phyloP scores from a whole-genome alignment of 2,113 vertebrate genomes.

The Myotis yumanensis region DNA sequence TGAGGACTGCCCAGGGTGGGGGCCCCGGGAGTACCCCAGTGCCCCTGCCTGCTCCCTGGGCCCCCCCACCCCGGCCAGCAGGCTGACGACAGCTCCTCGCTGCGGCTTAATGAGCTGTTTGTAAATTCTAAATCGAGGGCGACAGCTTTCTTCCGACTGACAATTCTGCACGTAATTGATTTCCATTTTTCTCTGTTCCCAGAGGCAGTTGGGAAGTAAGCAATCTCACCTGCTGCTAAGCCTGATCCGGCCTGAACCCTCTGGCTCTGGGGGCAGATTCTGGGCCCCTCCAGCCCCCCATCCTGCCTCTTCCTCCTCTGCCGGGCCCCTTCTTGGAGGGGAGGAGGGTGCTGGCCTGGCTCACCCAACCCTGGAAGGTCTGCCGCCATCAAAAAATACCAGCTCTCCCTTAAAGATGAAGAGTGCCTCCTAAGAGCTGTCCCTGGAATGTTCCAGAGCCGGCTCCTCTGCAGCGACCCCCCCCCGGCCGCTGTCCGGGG shows the following conservation, averaged over 20 bases:
- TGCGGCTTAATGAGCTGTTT: neutral
- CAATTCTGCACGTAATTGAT: neutral
- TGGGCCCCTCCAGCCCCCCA: fast-evolving
- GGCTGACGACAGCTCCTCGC: fast-evolving
- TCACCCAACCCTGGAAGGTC: neutral
- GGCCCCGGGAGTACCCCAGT: fast-evolving
- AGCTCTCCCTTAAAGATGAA: neutral
- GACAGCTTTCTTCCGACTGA: neutral
- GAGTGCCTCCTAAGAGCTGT: neutral
- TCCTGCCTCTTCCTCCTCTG: neutral
- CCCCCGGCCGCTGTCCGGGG: neutral
- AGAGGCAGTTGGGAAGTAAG: neutral
- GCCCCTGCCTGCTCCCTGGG: neutral
- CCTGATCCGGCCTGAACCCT: neutral
- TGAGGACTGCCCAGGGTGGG: neutral
- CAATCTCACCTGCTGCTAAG: neutral
- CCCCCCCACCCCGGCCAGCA: fast-evolving
- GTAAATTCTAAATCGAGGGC: neutral
- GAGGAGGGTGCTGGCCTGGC: neutral
- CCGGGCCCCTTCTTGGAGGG: fast-evolving
- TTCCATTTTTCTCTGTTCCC: neutral
- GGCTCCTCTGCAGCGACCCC: neutral
- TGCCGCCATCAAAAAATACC: neutral
- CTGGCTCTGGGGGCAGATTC: neutral
- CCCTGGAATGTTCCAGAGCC: neutral